Percentiles rank a stretch among this genome's conserved stretches.
phyloP scores from a whole-genome alignment of 2,888 invertebrate genomes.

The Lucinisca nassula region DNA sequence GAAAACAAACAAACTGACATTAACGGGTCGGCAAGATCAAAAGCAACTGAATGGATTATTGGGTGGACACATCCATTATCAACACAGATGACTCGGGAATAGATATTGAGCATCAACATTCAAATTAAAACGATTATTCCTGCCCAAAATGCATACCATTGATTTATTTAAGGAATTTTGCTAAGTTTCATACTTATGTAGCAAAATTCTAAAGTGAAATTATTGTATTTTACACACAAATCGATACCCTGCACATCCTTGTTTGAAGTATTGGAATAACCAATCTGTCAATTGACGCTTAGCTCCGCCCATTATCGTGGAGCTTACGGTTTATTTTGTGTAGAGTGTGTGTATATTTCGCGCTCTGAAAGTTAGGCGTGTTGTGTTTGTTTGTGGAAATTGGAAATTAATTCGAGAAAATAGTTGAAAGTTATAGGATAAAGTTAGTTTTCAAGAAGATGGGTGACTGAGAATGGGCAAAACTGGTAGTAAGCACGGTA shows the following conservation, averaged over 20 bases:
- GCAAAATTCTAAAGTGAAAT: no score
- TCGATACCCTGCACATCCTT: no score
- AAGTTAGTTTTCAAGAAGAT: constrained; percentile 10
- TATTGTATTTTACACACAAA: no score
- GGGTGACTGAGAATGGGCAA: constrained; percentile 79
- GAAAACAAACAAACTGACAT: no score
- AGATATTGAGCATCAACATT: no score
- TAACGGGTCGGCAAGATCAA: constrained; percentile 5
- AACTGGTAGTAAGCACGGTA: constrained; percentile 83
- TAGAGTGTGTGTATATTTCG: neutral
- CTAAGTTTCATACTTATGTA: no score
- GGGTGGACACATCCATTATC: neutral
- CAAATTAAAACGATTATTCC: no score
- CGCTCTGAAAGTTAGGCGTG: neutral
- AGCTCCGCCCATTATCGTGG: constrained; percentile 12
- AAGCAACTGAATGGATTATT: neutral
- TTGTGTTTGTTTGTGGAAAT: neutral
- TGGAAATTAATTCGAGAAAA: neutral
- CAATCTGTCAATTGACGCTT: neutral
- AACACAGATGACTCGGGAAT: no score
- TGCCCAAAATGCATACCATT: no score
- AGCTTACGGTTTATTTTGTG: neutral
- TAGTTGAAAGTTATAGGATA: neutral
- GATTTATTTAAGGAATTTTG: no score
- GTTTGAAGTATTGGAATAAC: neutral